Conservation (phyloP, 1,140 invertebrate genomes). For the Hirudo medicinalis region DNA sequence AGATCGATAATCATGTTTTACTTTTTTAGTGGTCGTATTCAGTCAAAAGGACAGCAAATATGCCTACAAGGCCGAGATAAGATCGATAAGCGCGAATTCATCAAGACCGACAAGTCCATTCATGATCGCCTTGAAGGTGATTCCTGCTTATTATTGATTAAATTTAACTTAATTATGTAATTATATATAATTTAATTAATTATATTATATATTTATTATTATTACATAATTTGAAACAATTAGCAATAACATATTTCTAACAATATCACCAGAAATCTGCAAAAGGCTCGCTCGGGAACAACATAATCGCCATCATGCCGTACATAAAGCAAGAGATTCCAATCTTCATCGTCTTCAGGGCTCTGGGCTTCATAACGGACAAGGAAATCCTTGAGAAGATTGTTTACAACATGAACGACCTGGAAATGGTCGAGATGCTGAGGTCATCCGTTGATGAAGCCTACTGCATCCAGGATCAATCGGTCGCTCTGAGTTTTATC, state of each 20-base stretch:
- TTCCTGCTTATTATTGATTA: conserved; percentile 59
- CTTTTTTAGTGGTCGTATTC: conserved; percentile 75
- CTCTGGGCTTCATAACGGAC: conserved; percentile 93
- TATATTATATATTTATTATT: no score
- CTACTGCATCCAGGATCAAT: conserved; percentile 97
- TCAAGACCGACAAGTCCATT: conserved; percentile 84
- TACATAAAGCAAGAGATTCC: conserved; percentile 98
- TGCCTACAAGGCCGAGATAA: conserved; percentile 90
- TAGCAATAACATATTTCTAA: conserved; percentile 3
- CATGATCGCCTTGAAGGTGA: conserved; percentile 98
- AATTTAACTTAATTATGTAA: neutral
- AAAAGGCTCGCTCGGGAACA: conserved; percentile 91
- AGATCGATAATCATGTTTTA: neutral
- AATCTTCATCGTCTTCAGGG: conserved; percentile 93
- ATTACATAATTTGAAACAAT: neutral
- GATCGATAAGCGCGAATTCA: conserved; percentile 89
- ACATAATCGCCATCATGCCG: conserved; percentile 90
- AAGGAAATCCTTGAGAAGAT: conserved; percentile 96
- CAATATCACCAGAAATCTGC: conserved; percentile 59
- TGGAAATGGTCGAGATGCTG: conserved; percentile 99
- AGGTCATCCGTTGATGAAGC: conserved; percentile 97
- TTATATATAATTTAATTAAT: neutral
- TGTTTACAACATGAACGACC: conserved; percentile 95
- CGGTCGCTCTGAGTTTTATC: conserved; percentile 94
- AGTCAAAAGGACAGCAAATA: conserved; percentile 89